Conservation (phyloP, 1,140 invertebrate genomes). For the Myzus persicae region DNA sequence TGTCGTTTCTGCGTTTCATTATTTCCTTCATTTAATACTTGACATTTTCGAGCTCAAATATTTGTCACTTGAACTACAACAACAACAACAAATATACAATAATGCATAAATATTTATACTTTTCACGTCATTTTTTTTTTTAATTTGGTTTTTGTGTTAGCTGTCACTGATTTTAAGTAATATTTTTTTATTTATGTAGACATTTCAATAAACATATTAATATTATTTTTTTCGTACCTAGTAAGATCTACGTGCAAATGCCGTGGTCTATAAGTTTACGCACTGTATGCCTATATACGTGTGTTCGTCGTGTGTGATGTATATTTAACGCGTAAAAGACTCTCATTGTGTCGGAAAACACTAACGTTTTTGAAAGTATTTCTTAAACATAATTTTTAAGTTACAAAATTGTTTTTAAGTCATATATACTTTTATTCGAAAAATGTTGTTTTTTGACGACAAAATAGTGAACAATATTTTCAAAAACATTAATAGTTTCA, state of each 20-base stretch:
- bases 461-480: too few relatives aligned
- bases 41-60: background rate
- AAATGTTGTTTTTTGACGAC: too few relatives aligned
- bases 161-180: background rate
- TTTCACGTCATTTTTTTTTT: background rate
- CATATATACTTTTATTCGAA: too few relatives aligned
- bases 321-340: too few relatives aligned
- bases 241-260: background rate
- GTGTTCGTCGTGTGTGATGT: too few relatives aligned
- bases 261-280: background rate
- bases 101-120: constrained; percentile 3
- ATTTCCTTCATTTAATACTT: constrained; percentile 12
- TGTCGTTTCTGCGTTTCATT: background rate
- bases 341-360: too few relatives aligned
- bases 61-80: background rate
- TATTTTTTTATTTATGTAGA: background rate
- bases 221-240: background rate
- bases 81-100: background rate
- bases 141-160: background rate
- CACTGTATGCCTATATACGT: too few relatives aligned
- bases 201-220: background rate
- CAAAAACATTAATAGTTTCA: too few relatives aligned
- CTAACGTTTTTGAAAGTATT: too few relatives aligned
- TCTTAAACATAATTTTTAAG: too few relatives aligned
- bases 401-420: too few relatives aligned